Conservation (phyloP, 2,113 vertebrate genomes). For the Pelodiscus sinensis region DNA sequence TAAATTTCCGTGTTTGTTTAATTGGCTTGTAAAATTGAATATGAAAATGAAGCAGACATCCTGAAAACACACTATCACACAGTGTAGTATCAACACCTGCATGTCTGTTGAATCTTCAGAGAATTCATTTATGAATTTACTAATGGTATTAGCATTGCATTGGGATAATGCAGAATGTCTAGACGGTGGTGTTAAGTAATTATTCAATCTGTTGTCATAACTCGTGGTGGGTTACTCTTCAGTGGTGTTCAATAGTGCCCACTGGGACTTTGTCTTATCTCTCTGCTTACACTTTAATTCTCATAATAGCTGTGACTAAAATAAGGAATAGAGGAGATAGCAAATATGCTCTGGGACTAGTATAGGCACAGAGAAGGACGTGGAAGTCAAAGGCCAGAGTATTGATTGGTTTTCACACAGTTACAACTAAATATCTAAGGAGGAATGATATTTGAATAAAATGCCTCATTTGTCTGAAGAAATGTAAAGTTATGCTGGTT, state of each 20-base stretch:
- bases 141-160: neutral
- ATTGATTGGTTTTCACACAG: neutral
- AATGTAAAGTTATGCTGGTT: neutral
- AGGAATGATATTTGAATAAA: neutral
- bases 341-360: neutral
- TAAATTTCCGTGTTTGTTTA: neutral
- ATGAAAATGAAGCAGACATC: neutral
- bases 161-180: neutral
- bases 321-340: neutral
- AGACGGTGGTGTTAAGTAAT: neutral
- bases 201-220: neutral
- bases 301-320: neutral
- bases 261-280: neutral
- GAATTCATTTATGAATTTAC: neutral
- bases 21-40: neutral
- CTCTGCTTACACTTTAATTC: neutral
- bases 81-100: neutral
- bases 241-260: neutral
- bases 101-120: neutral
- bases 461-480: constrained; percentile 20
- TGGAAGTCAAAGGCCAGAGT: neutral
- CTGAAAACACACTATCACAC: neutral
- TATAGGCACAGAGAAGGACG: neutral
- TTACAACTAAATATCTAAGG: neutral
- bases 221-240: neutral